Evolutionary conservation across 2,888 invertebrate genomes (phyloP), one percentile per base, ranked within the genome.

Genomic region (Drosophila cognata): DNA sequence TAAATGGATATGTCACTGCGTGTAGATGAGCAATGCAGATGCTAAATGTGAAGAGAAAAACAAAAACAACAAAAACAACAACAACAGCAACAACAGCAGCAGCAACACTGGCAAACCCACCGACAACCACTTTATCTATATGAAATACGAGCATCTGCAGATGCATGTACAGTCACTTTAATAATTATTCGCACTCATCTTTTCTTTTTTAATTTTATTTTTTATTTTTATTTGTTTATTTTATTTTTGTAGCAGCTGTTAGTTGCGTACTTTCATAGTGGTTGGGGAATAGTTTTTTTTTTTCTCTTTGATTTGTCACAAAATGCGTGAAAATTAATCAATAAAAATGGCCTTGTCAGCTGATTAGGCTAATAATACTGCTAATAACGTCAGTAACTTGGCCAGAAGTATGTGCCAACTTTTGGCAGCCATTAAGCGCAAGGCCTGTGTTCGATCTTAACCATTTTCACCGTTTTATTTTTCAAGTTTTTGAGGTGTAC

Each of bases 1-100:
- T 61, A 66, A 58, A 64, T 46, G 74, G 52, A 74, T 74, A 56
- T 69, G 69, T 63, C 77, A 13, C 36, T n/a, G 28, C 21, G 16
- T 35, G 25, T 25, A 25, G 25, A 36, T 60, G 53, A 21, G 58
- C 56, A 74, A 55, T 69, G 74, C 74, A 70, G 41, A 59, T 60
- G 74, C 35, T 48, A 52, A 65, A 76, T 73, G 63, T 18, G 10
- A 50, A 50, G 28, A 25, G 4, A 25, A 46, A 25, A 46, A 25
- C 6, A 25, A 56, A 61, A 73, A 66, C 62, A 36, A 66, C 62
- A 36, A 59, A 38, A 51, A n/a, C 41, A 38, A 28, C 25, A 29
- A 18, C 18, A 25, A 46, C 21, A 25, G 8, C 31, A 63, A n/a
- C 41, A 38, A n/a, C 25, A 29, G n/a, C 8, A 48, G 25, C 21